Percentiles rank a stretch among this genome's conserved stretches.
Conservation (phyloP, 2,888 invertebrate species). For the Drosophila ezoana region DNA sequence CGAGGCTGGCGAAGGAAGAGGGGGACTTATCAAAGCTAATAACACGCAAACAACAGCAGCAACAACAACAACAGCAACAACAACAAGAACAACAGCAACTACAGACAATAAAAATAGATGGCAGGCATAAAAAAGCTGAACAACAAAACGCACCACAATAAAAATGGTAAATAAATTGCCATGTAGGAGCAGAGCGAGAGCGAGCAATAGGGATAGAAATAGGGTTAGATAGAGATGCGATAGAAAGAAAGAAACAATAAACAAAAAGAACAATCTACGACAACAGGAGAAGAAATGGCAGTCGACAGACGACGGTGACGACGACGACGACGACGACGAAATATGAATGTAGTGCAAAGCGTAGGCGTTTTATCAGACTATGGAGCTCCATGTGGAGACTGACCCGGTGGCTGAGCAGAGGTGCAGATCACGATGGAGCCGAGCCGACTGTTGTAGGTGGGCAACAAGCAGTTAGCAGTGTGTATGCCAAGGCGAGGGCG, state of each 20-base stretch:
- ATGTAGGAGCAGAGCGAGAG: constrained; percentile 50
- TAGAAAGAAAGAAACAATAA: constrained; percentile 51
- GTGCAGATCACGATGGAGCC: constrained; percentile 23
- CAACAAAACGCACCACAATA: constrained; percentile 68
- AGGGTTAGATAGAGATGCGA: constrained; percentile 35
- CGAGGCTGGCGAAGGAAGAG: background rate
- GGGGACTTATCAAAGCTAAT: constrained; percentile 59
- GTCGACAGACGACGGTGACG: constrained; percentile 26
- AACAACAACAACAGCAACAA: constrained; percentile 24
- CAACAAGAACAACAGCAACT: constrained; percentile 30
- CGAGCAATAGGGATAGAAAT: constrained; percentile 33
- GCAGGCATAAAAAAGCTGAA: constrained; percentile 56
- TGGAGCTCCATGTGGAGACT: constrained; percentile 9
- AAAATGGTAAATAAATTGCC: constrained; percentile 78
- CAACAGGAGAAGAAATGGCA: constrained; percentile 41
- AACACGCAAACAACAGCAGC: constrained; percentile 63
- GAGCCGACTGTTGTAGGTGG: constrained; percentile 53
- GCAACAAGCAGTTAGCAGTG: constrained; percentile 24
- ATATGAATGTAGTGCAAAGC: constrained; percentile 77
- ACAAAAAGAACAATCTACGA: constrained; percentile 40
- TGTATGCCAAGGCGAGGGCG: constrained; percentile 54
- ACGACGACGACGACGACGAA: constrained; percentile 26
- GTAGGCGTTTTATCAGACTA: constrained; percentile 61
- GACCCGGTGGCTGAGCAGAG: constrained; percentile 6
- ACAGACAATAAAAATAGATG: constrained; percentile 56